Percentiles rank a stretch among this genome's conserved stretches.
These are phyloP conservation scores for Cydia pomonella DNA, from an alignment of 1,140 invertebrate genomes.

Conservation along the genomic window DNA sequence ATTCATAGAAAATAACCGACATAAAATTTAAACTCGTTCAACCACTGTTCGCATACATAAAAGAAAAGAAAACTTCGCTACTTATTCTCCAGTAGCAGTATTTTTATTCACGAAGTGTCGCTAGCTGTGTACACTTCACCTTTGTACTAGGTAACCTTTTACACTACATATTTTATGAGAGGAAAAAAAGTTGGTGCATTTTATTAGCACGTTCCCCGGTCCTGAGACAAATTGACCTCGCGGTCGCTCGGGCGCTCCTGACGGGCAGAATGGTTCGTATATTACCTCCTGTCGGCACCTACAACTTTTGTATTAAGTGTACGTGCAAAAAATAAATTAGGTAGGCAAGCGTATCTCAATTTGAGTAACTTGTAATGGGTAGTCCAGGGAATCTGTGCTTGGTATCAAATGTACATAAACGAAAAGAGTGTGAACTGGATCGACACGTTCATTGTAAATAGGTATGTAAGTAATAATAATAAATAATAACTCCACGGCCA, in stretches of 20 bases:
- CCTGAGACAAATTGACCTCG: conserved; percentile 27
- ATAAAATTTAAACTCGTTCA: no score
- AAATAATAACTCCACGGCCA: no score
- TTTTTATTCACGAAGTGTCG: not conserved
- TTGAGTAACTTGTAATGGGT: conserved; percentile 1
- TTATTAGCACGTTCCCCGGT: conserved; percentile 25
- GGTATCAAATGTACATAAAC: not conserved
- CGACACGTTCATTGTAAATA: not conserved
- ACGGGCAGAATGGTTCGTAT: conserved; percentile 24
- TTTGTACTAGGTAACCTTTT: conserved; percentile 22
- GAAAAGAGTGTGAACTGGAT: not conserved
- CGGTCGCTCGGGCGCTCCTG: not conserved
- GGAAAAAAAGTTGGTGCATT: conserved; percentile 28
- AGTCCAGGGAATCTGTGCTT: not conserved
- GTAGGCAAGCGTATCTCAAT: not conserved
- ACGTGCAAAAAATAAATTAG: conserved; percentile 21
- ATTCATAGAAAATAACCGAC: no score
- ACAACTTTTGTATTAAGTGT: conserved; percentile 31
- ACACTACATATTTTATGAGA: conserved; percentile 31
- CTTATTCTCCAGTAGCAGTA: not conserved
- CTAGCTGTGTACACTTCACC: not conserved
- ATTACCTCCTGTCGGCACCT: conserved; percentile 23
- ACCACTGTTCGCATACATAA: no score
- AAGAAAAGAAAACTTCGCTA: not conserved
- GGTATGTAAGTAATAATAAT: not conserved